Conservation (phyloP, 2,888 invertebrate genomes). For the Ornithoptera priamus region DNA sequence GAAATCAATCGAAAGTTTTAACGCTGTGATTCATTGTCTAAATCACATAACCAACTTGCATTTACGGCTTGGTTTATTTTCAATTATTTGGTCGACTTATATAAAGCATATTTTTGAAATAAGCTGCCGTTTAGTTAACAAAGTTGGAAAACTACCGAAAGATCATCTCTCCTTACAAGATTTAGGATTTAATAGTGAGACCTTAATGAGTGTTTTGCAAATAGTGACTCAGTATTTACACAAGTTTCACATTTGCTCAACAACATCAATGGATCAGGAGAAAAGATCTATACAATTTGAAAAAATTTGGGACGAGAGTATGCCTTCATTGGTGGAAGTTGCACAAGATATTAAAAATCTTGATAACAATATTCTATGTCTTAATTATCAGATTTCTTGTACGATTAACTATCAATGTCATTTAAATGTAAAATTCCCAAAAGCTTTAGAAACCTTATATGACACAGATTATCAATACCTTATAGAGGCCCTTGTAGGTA, state of each 20-base stretch:
- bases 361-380: constrained; percentile 86
- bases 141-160: constrained; percentile 91
- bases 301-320: constrained; percentile 84
- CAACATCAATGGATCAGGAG: constrained; percentile 54
- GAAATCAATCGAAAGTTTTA: constrained; percentile 82
- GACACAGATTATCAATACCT: constrained; percentile 85
- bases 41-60: constrained; percentile 82
- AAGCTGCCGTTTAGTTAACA: constrained; percentile 87
- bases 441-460: constrained; percentile 87
- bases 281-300: constrained; percentile 76
- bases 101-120: constrained; percentile 89
- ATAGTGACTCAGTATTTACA: constrained; percentile 72
- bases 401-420: constrained; percentile 89
- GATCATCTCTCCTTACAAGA: constrained; percentile 90
- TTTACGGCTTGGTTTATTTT: constrained; percentile 88
- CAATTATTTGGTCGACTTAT: constrained; percentile 93
- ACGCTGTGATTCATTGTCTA: constrained; percentile 86
- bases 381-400: constrained; percentile 89
- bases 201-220: constrained; percentile 76
- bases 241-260: constrained; percentile 65
- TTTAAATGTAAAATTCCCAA: constrained; percentile 86
- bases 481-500: constrained; percentile 68
- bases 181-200: constrained; percentile 84
- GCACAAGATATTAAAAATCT: constrained; percentile 88
- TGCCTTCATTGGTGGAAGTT: constrained; percentile 86